A percentile compares a stretch with the other conserved stretches of the same genome.
These are phyloP conservation scores for Heliconius hewitsoni DNA, from an alignment of 1,140 invertebrate species.

Conservation along the genomic window DNA sequence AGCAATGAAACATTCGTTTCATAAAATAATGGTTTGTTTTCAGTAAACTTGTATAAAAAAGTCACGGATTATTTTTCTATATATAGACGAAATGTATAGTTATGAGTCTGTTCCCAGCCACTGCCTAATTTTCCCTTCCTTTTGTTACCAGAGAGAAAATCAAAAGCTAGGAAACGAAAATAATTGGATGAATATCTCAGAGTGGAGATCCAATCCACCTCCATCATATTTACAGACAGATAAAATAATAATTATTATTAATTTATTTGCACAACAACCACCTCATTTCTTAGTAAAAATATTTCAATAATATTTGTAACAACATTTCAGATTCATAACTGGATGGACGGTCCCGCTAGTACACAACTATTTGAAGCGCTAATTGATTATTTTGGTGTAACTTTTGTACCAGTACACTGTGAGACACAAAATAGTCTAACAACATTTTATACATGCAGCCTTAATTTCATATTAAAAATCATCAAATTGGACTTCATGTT, in stretches of 20 bases:
- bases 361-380: conserved; percentile 55
- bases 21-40: conserved; percentile 52
- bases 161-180: no score
- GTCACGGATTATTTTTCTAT: not conserved
- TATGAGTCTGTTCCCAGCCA: not conserved
- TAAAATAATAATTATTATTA: no score
- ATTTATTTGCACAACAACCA: no score
- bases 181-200: no score
- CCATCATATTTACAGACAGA: no score
- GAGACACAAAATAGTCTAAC: conserved; percentile 46
- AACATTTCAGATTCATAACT: conserved; percentile 62
- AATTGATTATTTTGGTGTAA: conserved; percentile 51
- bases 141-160: no score
- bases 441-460: conserved; percentile 64
- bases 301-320: not conserved
- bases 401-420: conserved; percentile 59
- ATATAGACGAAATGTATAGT: no score
- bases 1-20: conserved; percentile 56
- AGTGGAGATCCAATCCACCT: no score
- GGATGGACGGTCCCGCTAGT: conserved; percentile 44
- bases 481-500: conserved; percentile 69
- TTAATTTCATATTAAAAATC: conserved; percentile 56
- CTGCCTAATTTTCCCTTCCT: no score
- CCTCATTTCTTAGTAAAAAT: no score
- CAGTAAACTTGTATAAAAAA: not conserved